Base-by-base conservation (phyloP, 2,113 vertebrate species). In the Neogobius melanostomus region DNA sequence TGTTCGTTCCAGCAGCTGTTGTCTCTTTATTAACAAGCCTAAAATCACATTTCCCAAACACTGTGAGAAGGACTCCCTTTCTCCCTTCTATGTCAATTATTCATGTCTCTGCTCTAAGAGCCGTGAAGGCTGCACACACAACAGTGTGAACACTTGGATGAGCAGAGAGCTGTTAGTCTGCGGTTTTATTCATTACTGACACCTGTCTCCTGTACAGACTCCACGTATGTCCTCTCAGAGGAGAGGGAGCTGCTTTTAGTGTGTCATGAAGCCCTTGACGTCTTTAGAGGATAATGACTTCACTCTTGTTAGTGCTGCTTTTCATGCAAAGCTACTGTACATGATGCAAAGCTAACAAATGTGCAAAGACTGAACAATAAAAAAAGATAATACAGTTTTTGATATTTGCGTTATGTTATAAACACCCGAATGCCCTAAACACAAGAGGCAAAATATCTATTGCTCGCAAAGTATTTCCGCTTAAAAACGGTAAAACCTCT, bases 111-210 rank as follows among this genome's bases (percentile, higher is more conserved):
- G 77, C 82, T 84, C 69, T 66, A 57, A 72, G 78, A 75, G 82
- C 87, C 87, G 83, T 77, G 83, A 87, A 87, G 87, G 84, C 88
- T 76, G 85, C 88, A 86, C 88, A 83, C 82, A 89, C 83, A 89
- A 85, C 79, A 84, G 65, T n/a, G n/a, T n/a, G n/a, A n/a, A 82
- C 80, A 63, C 74, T 72, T 67, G 68, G 69, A 60, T 73, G 71
- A 84, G 74, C 75, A 53, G 49, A 28, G 74, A 72, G 78, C 82
- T 81, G 81, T 84, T 81, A 82, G 2, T 85, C 83, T 70, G 48
- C 44, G 14, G n/a, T 71, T 74, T 69, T 64, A 61, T 81, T 79
- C 59, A 51, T 64, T 49, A 78, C 61, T 15, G 46, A 68, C 43
- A 17, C 77, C 36, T 62, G 2, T 75, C 48, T 62, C 14, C 68